Evolutionary conservation across 2,888 invertebrate species (phyloP), one percentile per base, ranked within the genome.

Genomic region (Herminia tarsipennalis): DNA sequence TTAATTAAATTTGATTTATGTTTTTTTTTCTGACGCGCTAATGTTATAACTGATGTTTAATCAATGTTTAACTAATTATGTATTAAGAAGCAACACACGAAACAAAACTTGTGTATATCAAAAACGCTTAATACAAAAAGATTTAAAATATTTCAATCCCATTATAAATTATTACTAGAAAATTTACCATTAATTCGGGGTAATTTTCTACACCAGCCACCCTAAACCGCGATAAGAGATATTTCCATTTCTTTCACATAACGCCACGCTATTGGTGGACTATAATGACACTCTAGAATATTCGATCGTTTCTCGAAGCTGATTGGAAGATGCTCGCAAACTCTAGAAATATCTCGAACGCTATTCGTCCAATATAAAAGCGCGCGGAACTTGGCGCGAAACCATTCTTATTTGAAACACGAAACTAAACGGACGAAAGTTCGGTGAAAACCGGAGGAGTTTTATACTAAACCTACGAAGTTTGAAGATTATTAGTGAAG

Each of bases 401-500:
- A 25, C 12, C 25, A 25, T 8, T 33, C 33, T 14, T 21, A 33
- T 33, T 33, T 33, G 33, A 33, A n/a, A n/a, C n/a, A n/a, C n/a
- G n/a, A n/a, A n/a, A n/a, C n/a, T n/a, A n/a, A n/a, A n/a, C n/a
- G n/a, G n/a, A n/a, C n/a, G n/a, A n/a, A 25, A 36, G 25, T 36
- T 36, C 25, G 16, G 35, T 36, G 35, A 10, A 8, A 36, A 25
- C 35, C 25, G 35, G 17, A 18, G 17, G 25, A 36, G 18, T 25
- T 17, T 18, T 25, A 36, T 10, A 12, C 35, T 24, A 25, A 35
- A 24, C 25, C 16, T 35, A 24, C 12, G 8, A 10, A 18, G 1
- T 25, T 14, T 36, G 35, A 36, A 25, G 16, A 17, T 25, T 17
- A 36, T n/a, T 25, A 16, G 25, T 36, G 25, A 36, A 25, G 16